Evolutionary conservation across 2,888 invertebrate species (phyloP).

Genomic region (Nesidiocoris tenuis): DNA sequence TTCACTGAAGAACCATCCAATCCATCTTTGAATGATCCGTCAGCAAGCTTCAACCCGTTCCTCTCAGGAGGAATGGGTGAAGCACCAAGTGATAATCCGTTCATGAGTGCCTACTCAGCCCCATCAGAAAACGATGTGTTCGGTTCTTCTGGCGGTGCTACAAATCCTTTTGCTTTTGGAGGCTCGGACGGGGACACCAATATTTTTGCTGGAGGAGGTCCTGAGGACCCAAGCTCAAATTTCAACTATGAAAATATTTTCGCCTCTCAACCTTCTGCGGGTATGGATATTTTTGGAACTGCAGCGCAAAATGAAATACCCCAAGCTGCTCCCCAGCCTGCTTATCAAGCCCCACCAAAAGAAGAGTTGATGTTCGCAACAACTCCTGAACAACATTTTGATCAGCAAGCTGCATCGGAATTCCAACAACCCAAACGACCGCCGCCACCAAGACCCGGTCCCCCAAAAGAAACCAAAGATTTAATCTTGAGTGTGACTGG

Average conservation of each 20-base stretch:
- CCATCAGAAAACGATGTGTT: conserved; percentile 32
- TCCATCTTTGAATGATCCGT: not conserved
- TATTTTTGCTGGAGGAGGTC: conserved; percentile 57
- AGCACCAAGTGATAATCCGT: conserved; percentile 67
- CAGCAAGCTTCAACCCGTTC: conserved; percentile 65
- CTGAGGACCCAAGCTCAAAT: conserved; percentile 55
- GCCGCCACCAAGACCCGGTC: conserved; percentile 59
- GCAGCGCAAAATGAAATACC: conserved; percentile 17
- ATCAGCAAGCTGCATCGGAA: conserved; percentile 5
- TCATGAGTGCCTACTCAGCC: conserved; percentile 57
- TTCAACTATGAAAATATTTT: conserved; percentile 53
- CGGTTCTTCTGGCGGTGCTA: conserved; percentile 53
- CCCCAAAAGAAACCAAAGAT: conserved; percentile 79
- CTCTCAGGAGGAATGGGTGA: conserved; percentile 54
- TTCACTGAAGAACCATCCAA: conserved; percentile 68
- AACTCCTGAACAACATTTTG: conserved; percentile 37
- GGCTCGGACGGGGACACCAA: conserved; percentile 45
- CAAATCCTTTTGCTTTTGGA: conserved; percentile 62
- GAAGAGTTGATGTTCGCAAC: conserved; percentile 50
- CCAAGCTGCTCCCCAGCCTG: conserved; percentile 54
- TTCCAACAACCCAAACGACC: conserved; percentile 50
- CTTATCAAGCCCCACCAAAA: conserved; percentile 55
- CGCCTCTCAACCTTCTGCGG: conserved; percentile 41
- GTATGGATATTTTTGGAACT: conserved; percentile 41
- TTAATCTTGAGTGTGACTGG: conserved; percentile 82